Conservation (phyloP, 2,797 vertebrate species). For the Sebastes itinus region DNA sequence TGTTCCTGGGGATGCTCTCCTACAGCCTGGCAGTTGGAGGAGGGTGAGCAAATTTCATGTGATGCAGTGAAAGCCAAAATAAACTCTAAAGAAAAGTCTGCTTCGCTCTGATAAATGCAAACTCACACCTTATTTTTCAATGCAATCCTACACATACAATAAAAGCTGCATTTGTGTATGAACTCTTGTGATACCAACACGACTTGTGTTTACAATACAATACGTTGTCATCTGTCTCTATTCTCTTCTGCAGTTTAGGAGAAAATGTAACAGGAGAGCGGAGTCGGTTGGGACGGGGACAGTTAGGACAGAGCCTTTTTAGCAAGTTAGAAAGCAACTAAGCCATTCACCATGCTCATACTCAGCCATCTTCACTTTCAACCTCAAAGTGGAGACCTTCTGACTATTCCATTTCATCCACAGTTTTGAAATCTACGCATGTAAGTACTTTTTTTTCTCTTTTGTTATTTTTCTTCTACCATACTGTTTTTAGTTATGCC, state of each 20-base stretch:
- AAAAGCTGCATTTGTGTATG: slow-evolving; percentile 7
- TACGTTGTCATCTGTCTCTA: not conserved
- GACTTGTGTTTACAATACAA: not conserved
- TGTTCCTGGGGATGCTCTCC: not conserved
- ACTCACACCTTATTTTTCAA: not conserved
- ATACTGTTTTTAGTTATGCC: no score
- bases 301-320: no score
- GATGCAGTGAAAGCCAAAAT: slow-evolving; percentile 8
- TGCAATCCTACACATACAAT: not conserved
- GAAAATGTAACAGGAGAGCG: not conserved
- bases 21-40: not conserved
- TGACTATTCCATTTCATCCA: no score
- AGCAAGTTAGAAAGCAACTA: no score
- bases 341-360: no score
- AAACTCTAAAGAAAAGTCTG: slow-evolving; percentile 17
- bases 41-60: not conserved
- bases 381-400: no score
- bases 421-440: no score
- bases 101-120: not conserved
- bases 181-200: not conserved
- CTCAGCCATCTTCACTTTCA: no score
- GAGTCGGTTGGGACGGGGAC: no score
- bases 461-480: no score
- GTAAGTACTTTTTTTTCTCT: no score
- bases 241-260: not conserved